Evolutionary conservation across 2,888 invertebrate species (phyloP).

Genomic region (Charanyca ferruginea): DNA sequence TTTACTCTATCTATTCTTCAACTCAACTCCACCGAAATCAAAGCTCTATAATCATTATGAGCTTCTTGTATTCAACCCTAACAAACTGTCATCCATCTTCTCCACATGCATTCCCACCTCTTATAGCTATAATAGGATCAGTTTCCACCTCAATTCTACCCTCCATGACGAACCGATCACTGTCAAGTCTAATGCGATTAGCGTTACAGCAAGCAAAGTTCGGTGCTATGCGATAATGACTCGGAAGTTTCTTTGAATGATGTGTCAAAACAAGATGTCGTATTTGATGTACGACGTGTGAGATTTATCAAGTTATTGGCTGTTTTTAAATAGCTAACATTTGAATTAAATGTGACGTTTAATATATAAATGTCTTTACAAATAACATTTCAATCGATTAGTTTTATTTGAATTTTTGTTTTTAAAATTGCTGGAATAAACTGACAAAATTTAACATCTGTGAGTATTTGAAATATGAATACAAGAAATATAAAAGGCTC

Average conservation of each 20-base stretch:
- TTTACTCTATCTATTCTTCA: neutral
- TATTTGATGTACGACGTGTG: conserved; percentile 47
- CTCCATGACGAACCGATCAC: conserved; percentile 77
- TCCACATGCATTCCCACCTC: conserved; percentile 19
- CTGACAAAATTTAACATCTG: neutral
- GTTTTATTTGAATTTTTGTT: no score
- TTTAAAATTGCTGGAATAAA: no score
- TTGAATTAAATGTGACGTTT: neutral
- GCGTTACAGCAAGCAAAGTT: conserved; percentile 55
- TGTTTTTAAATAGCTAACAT: neutral
- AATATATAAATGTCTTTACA: neutral
- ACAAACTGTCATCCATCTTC: conserved; percentile 14
- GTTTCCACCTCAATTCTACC: conserved; percentile 41
- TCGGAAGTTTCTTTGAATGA: conserved; percentile 47
- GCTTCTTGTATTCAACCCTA: neutral
- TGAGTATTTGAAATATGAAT: neutral
- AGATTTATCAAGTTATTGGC: conserved; percentile 9
- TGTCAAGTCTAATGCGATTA: conserved; percentile 82
- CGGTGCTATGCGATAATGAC: conserved; percentile 67
- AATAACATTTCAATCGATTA: neutral
- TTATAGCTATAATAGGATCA: conserved; percentile 40
- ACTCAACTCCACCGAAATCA: neutral
- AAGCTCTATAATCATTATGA: neutral
- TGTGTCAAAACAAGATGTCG: conserved; percentile 58
- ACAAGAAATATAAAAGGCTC: neutral